Conservation (phyloP, 2,797 vertebrate genomes). For the Semaprochilodus insignis region DNA sequence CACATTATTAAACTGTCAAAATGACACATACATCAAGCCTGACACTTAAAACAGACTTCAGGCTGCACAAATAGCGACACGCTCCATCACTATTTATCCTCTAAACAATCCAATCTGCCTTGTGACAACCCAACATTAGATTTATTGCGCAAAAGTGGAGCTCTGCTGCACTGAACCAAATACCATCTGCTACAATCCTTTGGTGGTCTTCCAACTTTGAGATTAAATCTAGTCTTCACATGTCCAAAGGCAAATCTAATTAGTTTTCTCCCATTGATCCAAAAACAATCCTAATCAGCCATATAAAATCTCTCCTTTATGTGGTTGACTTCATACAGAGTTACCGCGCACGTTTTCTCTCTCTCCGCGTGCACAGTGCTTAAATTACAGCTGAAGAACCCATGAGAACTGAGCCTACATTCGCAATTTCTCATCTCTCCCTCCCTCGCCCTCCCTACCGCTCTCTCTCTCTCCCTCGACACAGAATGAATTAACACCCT, state of each 20-base stretch:
- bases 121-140: constrained; percentile 40
- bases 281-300: constrained; percentile 59
- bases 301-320: constrained; percentile 55
- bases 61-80: constrained; percentile 30
- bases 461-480: constrained; percentile 57
- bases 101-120: constrained; percentile 43
- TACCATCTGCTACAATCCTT: constrained; percentile 53
- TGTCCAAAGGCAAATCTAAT: constrained; percentile 62
- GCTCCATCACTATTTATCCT: constrained; percentile 35
- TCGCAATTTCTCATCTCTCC: constrained; percentile 55
- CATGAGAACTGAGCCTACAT: constrained; percentile 68
- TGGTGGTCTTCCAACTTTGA: constrained; percentile 55
- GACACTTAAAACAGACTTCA: constrained; percentile 7
- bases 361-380: constrained; percentile 68
- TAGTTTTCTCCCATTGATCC: constrained; percentile 53
- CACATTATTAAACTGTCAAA: constrained; percentile 9
- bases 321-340: constrained; percentile 45
- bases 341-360: constrained; percentile 55
- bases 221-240: constrained; percentile 54
- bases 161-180: constrained; percentile 41
- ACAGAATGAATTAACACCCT: constrained; percentile 73
- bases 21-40: constrained; percentile 3
- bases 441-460: constrained; percentile 52
- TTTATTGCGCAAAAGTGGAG: constrained; percentile 40
- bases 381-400: constrained; percentile 76